phyloP scores from a whole-genome alignment of 2,113 vertebrate genomes.

The Podilymbus podiceps region DNA sequence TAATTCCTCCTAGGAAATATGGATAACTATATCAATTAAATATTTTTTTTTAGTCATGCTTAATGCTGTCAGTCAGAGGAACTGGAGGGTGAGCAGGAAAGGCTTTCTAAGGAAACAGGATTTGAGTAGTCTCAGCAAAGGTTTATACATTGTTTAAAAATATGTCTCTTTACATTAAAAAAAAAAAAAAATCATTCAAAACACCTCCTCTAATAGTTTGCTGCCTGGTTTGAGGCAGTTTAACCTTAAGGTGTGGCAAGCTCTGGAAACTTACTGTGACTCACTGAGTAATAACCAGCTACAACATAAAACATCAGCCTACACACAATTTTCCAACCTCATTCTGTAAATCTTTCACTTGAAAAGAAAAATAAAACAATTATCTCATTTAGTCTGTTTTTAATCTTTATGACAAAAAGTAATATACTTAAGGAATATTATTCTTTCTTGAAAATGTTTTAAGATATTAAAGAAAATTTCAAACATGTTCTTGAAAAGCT shows the following conservation, averaged over 20 bases:
- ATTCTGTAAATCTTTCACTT: constrained; percentile 71
- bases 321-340: constrained; percentile 77
- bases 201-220: constrained; percentile 62
- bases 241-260: constrained; percentile 76
- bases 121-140: background rate
- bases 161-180: constrained; percentile 17
- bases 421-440: background rate
- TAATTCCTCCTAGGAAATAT: background rate
- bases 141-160: background rate
- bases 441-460: background rate
- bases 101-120: background rate
- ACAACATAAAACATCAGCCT: constrained; percentile 73
- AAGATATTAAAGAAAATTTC: background rate
- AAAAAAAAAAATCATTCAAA: constrained; percentile 40
- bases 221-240: constrained; percentile 73
- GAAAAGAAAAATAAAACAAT: constrained; percentile 73
- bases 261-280: constrained; percentile 77
- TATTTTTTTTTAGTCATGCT: background rate
- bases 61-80: background rate
- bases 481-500: background rate
- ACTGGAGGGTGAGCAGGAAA: background rate
- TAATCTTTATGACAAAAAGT: background rate
- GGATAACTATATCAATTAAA: background rate
- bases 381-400: constrained; percentile 60
- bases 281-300: constrained; percentile 76